These are phyloP conservation scores for Epizoanthus rinbou DNA, from an alignment of 92 coral and sea anemone genomes.

Conservation along the genomic window DNA sequence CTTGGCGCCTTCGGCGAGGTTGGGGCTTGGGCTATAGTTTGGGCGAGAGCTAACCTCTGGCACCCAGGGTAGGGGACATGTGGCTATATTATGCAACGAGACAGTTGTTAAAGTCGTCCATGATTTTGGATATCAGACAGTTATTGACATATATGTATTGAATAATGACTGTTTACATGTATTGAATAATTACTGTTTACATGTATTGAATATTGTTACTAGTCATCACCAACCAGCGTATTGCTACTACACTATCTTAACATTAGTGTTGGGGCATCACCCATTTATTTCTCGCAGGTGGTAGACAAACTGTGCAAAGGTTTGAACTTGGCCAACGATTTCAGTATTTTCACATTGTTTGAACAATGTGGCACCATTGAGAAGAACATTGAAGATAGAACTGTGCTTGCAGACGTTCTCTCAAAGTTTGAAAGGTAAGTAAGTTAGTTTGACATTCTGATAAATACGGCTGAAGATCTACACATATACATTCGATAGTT, in stretches of 20 bases:
- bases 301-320: slow-evolving; percentile 93
- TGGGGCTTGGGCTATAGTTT: no score
- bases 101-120: no score
- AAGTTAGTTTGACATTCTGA: background rate
- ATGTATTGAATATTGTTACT: background rate
- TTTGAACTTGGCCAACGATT: slow-evolving; percentile 76
- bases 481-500: background rate
- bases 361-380: slow-evolving; percentile 95
- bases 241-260: background rate
- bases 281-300: slow-evolving; percentile 57
- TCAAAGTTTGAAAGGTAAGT: slow-evolving; percentile 97
- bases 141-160: background rate
- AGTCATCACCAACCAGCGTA: background rate
- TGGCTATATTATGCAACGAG: no score
- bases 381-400: slow-evolving; percentile 94
- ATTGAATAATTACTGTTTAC: background rate
- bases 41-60: no score
- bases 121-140: no score
- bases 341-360: slow-evolving; percentile 90
- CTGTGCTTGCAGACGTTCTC: slow-evolving; percentile 94
- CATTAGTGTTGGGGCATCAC: background rate
- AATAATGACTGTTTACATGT: background rate
- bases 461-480: background rate
- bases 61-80: no score
- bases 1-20: no score